These are phyloP conservation scores for Boulengeromyrus knoepffleri DNA, from an alignment of 2,113 vertebrate genomes.

Conservation along the genomic window DNA sequence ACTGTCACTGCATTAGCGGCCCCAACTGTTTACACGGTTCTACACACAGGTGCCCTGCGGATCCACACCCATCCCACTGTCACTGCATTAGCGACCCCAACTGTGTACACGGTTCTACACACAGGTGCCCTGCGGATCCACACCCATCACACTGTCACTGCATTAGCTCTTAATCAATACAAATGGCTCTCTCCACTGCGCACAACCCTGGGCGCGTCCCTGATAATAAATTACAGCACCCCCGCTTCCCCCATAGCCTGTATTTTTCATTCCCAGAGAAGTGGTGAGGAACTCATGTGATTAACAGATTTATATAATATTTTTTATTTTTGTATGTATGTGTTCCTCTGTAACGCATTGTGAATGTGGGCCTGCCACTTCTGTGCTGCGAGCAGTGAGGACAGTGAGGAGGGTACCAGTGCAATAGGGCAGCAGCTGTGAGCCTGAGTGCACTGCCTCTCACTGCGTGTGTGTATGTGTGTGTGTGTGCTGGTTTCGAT, in stretches of 20 bases:
- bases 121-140: not conserved
- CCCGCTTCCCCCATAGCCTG: not conserved
- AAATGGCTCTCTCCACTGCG: constrained; percentile 12
- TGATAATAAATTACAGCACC: not conserved
- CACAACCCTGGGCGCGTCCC: not conserved
- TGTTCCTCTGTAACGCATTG: not conserved
- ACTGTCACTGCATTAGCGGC: not conserved
- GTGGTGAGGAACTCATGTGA: not conserved
- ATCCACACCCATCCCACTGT: constrained; percentile 10
- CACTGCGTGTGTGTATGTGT: not conserved
- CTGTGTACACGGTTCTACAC: not conserved
- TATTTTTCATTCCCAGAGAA: not conserved
- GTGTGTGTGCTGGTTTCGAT: not conserved
- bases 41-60: not conserved
- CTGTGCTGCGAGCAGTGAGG: not conserved
- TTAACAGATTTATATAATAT: not conserved
- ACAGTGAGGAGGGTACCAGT: not conserved
- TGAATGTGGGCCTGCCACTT: not conserved
- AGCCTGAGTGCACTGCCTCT: not conserved
- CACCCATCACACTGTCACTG: constrained; percentile 14
- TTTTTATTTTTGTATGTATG: not conserved
- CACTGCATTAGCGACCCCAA: constrained; percentile 5
- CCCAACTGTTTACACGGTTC: not conserved
- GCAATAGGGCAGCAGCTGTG: not conserved
- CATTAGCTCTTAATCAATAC: constrained; percentile 25